phyloP scores from a whole-genome alignment of 2,797 vertebrate species.

The Martes flavigula region DNA sequence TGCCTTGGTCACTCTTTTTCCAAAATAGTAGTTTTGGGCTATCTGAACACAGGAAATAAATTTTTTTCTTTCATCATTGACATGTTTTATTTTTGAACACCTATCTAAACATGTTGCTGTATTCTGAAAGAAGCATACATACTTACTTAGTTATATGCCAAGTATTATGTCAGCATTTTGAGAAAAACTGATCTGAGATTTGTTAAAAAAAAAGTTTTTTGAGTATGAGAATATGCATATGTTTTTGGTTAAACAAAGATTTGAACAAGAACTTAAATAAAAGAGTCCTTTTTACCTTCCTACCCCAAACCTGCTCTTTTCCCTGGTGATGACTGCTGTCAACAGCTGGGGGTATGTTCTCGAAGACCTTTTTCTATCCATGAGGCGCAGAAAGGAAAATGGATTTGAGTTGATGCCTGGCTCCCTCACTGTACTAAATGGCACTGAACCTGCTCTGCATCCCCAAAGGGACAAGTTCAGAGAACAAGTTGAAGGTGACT shows the following conservation, averaged over 20 bases:
- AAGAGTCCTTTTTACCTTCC: background rate
- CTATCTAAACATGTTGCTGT: background rate
- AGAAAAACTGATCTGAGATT: background rate
- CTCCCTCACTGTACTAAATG: conserved; percentile 33
- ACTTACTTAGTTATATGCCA: background rate
- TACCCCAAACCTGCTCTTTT: background rate
- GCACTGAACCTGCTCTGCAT: background rate
- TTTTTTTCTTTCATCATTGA: background rate
- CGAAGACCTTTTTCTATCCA: background rate
- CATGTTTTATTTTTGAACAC: background rate
- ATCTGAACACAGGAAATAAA: background rate
- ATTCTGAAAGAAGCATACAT: background rate
- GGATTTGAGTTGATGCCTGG: conserved; percentile 69
- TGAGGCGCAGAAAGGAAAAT: conserved; percentile 60
- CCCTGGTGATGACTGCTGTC: background rate
- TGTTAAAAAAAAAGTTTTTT: background rate
- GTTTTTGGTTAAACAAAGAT: conserved; percentile 1
- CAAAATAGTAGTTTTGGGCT: background rate
- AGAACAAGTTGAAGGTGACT: background rate
- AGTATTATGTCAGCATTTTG: background rate
- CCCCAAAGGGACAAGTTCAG: background rate
- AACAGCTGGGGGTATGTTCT: background rate
- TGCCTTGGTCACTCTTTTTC: background rate
- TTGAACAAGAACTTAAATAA: background rate
- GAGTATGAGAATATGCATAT: background rate